A percentile compares a stretch with the other conserved stretches of the same genome.
Evolutionary conservation across 2,888 invertebrate genomes (phyloP).

Genomic region (Chaetogeoica ovagalla): DNA sequence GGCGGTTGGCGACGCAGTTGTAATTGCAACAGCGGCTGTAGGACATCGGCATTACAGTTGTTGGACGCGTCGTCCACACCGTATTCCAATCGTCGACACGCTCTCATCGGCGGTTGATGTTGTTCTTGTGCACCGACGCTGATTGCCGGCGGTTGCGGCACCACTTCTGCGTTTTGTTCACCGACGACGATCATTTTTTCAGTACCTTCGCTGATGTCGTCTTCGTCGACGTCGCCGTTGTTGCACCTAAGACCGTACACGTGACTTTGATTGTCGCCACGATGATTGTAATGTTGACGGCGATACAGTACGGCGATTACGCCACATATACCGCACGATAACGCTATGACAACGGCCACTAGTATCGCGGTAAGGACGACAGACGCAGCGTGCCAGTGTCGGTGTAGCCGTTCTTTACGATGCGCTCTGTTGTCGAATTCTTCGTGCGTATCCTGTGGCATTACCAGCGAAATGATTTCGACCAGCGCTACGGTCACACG

Average conservation of each 20-base stretch:
- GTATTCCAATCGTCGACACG: neutral
- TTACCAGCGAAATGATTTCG: conserved; percentile 1
- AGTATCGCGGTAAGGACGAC: conserved; percentile 1
- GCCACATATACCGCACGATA: conserved; percentile 25
- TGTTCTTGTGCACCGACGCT: neutral
- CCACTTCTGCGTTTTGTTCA: neutral
- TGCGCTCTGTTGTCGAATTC: neutral
- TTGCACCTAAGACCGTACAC: neutral
- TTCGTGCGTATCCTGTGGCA: neutral
- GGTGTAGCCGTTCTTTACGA: neutral
- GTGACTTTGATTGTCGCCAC: neutral
- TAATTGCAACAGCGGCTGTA: neutral
- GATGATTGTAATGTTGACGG: neutral
- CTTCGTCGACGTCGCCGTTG: neutral
- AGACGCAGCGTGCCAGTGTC: conserved; percentile 13
- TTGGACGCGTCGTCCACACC: neutral
- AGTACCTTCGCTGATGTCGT: neutral
- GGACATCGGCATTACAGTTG: neutral
- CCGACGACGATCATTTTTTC: neutral
- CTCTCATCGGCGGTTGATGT: neutral
- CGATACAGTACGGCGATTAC: conserved; percentile 21
- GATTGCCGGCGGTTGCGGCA: neutral
- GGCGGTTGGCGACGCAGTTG: neutral
- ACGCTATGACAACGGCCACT: conserved; percentile 20
- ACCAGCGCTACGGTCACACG: conserved; percentile 25